Conservation (phyloP, 2,888 invertebrate genomes). For the Drosophila ezoana region DNA sequence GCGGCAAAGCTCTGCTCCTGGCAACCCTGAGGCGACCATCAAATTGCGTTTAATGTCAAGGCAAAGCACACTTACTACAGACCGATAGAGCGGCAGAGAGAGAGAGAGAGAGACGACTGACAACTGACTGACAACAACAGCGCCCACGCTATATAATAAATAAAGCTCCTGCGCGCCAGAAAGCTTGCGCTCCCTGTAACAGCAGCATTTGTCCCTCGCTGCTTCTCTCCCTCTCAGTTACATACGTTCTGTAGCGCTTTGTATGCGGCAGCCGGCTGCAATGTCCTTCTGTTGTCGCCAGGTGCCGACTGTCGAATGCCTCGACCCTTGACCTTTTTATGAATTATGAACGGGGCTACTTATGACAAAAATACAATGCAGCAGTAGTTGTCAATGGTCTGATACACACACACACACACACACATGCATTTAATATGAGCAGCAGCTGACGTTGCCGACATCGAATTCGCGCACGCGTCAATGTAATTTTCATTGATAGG, state of each 20-base stretch:
- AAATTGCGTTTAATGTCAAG: conserved; percentile 61
- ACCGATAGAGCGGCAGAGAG: conserved; percentile 4
- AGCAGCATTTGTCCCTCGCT: not conserved
- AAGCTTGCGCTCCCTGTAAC: conserved; percentile 13
- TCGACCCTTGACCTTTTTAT: conserved; percentile 73
- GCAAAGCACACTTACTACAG: conserved; percentile 27
- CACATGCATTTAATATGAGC: not conserved
- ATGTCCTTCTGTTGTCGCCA: conserved; percentile 36
- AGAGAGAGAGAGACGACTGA: not conserved
- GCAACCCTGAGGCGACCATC: conserved; percentile 54
- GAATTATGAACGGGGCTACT: conserved; percentile 60
- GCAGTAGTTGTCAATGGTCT: conserved; percentile 30
- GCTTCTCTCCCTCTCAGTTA: not conserved
- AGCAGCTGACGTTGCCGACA: conserved; percentile 32
- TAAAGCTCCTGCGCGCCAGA: conserved; percentile 26
- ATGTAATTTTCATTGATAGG: conserved; percentile 43
- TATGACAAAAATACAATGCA: conserved; percentile 33
- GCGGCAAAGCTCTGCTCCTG: conserved; percentile 45
- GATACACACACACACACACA: conserved; percentile 11
- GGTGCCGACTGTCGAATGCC: conserved; percentile 42
- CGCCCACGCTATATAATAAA: conserved; percentile 25
- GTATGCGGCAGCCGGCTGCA: conserved; percentile 40
- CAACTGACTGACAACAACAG: conserved; percentile 14
- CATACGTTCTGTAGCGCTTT: not conserved
- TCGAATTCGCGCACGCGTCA: conserved; percentile 52